Base-by-base conservation (phyloP, 2,113 vertebrate genomes). In the Megaleporinus macrocephalus region DNA sequence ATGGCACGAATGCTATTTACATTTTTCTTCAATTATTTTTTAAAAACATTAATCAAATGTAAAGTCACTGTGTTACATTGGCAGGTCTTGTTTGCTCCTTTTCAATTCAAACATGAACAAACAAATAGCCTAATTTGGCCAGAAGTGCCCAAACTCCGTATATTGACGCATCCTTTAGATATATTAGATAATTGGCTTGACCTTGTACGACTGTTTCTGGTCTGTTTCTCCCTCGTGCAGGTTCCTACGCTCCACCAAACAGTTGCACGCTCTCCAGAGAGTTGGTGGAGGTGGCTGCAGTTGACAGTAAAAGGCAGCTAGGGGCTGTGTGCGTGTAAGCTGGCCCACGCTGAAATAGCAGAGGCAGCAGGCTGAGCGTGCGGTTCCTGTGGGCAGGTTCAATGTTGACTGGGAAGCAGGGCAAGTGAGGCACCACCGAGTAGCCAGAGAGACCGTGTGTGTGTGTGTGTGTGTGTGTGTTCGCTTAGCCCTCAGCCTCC, bases 371-470 rank as follows among this genome's bases (percentile, higher is more conserved):
- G 74, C 47, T 71, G 73, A 77, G 59, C n/a, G 14, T 27, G 53
- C 12, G 29, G 73, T 47, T 76, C 81, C 29, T 49, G 30, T 74
- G 71, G 61, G 79, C 70, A 63, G 69, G 16, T 62, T 57, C 44
- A 22, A 36, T 75, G 76, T 62, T 77, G 81, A 70, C 63, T 41
- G 22, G 65, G 76, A 73, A 69, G 69, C 53, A 51, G 66, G 29
- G 55, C n/a, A 66, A 72, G 62, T 82, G 74, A 70, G 63, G 74
- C 70, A 68, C 69, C 80, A 71, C 63, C 27, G 41, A 70, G 74
- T 29, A 73, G 44, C 29, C 57, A 16, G 30, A 61, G 10, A 61
- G 55, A 55, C 27, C 7, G 24, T 29, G 30, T 57, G 78, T 71
- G 65, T 59, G 44, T 72, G 24, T n/a, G 24, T n/a, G 73, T 4